Conservation (phyloP, 2,888 invertebrate genomes). For the Conus canariensis region DNA sequence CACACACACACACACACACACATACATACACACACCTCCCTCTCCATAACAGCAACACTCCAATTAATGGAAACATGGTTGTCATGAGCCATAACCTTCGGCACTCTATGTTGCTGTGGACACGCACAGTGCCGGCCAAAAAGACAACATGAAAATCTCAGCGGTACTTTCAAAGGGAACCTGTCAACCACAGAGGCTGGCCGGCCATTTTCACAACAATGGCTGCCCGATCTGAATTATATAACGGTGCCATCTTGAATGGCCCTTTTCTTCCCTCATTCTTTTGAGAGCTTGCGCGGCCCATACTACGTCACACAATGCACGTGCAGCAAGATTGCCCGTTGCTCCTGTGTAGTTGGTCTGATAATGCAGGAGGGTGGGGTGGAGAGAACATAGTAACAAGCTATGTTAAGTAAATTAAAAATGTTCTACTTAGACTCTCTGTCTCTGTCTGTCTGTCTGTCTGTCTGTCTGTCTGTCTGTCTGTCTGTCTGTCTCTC, state of each 20-base stretch:
- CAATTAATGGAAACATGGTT: background rate
- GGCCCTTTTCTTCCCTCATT: background rate
- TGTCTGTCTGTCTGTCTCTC: too few relatives aligned
- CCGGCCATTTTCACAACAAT: conserved; percentile 29
- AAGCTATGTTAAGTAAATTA: too few relatives aligned
- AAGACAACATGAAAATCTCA: conserved; percentile 14
- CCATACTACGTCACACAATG: conserved; percentile 16
- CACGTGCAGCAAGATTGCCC: background rate
- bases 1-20: background rate
- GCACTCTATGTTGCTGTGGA: background rate
- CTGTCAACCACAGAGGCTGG: background rate
- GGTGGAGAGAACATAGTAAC: too few relatives aligned
- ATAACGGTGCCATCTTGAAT: background rate
- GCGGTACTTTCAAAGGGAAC: background rate
- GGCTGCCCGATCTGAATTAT: background rate
- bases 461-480: too few relatives aligned
- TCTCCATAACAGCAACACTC: too few relatives aligned
- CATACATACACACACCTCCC: background rate
- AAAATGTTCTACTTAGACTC: too few relatives aligned
- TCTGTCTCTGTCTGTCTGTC: too few relatives aligned
- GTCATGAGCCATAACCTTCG: background rate
- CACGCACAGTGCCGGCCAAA: background rate
- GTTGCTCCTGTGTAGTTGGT: too few relatives aligned
- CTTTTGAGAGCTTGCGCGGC: background rate
- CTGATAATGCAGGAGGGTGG: too few relatives aligned